Base-by-base conservation (phyloP, 2,888 invertebrate genomes). In the Nemoura dubitans region DNA sequence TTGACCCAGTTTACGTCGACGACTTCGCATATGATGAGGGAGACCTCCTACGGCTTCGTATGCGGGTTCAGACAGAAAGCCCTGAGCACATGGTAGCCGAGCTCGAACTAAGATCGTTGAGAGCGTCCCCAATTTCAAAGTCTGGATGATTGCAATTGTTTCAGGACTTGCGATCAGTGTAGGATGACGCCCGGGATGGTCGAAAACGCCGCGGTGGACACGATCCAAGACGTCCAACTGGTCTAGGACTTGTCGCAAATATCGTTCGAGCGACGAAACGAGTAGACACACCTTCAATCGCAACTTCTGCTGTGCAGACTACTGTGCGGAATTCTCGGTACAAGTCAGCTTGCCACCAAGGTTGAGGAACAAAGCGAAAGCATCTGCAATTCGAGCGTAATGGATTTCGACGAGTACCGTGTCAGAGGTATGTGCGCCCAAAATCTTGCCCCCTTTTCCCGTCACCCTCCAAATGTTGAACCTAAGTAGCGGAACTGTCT, bases 381-480 rank as follows among this genome's bases (percentile, higher is more conserved):
- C 36, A 36, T 36, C 36, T 36, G 36, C 59, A 21, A 7, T 59
- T 59, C 28, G 21, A 21, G 26, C 59, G 88, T 87, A 87, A 91
- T 91, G 91, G 90, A 91, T 88, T 89, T 89, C 86, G 90, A 90
- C 88, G 90, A 90, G 88, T 91, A 90, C 87, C 89, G 91, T 82
- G 89, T 89, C 87, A 86, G 90, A 89, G 91, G 90, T 90, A 27
- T 28, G 81, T 80, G 6, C 81, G 29, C 10, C 3, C 36, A 36
- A 36, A n/a, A n/a, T n/a, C n/a, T n/a, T n/a, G n/a, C n/a, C n/a
- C n/a, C n/a, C n/a, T n/a, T n/a, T n/a, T n/a, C n/a, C n/a, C n/a
- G n/a, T n/a, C n/a, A n/a, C n/a, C n/a, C n/a, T n/a, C n/a, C n/a
- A n/a, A n/a, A n/a, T n/a, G n/a, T n/a, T n/a, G n/a, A n/a, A n/a